phyloP scores from a whole-genome alignment of 2,888 invertebrate genomes.

The Campaea margaritaria region DNA sequence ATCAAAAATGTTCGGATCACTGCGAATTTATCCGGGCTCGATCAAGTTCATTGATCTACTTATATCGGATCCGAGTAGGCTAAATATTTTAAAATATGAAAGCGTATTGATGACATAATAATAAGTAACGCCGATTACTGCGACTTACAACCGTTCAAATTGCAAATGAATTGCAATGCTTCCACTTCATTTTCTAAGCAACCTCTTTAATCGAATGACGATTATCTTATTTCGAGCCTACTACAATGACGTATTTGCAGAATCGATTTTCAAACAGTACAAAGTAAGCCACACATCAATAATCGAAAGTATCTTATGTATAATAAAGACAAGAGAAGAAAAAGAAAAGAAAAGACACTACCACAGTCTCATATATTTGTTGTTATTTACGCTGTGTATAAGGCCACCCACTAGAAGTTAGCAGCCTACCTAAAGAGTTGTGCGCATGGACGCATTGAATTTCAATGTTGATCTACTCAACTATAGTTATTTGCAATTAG shows the following conservation, averaged over 20 bases:
- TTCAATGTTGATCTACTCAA: too few species aligned
- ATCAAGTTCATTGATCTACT: constrained; percentile 3
- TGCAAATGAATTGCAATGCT: constrained; percentile 40
- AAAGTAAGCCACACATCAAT: too few species aligned
- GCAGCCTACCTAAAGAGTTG: too few species aligned
- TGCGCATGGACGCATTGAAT: too few species aligned
- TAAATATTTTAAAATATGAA: constrained; percentile 37
- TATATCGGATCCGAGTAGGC: background rate
- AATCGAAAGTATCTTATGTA: too few species aligned
- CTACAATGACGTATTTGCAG: background rate
- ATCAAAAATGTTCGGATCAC: too few species aligned
- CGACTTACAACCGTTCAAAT: constrained; percentile 41
- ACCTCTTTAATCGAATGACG: constrained; percentile 10
- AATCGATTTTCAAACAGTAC: too few species aligned
- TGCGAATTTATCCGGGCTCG: background rate
- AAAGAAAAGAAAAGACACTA: too few species aligned
- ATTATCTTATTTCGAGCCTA: constrained; percentile 10
- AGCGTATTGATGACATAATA: constrained; percentile 50
- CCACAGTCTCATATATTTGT: too few species aligned
- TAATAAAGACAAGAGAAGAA: too few species aligned
- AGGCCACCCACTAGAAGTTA: background rate
- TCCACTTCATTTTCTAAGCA: constrained; percentile 30
- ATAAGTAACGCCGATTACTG: constrained; percentile 49
- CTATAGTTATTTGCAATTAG: too few species aligned
- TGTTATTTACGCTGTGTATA: too few species aligned